Evolutionary conservation across 2,113 vertebrate genomes (phyloP).

Genomic region (Caretta caretta): DNA sequence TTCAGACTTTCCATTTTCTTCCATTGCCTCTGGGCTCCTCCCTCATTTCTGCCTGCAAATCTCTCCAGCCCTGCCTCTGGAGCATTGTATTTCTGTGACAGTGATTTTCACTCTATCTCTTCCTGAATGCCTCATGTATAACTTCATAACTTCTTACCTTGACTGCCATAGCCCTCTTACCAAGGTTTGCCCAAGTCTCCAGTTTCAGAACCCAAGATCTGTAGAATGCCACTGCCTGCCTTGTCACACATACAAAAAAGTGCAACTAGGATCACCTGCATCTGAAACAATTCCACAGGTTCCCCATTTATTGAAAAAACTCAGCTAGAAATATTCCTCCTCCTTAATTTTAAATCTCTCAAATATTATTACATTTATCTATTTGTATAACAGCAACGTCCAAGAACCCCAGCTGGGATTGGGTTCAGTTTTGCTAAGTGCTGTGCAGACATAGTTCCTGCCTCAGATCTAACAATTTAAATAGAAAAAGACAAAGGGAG

Average conservation of each 20-base stretch:
- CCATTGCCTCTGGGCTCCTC: background rate
- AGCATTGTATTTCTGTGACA: background rate
- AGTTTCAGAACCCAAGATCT: background rate
- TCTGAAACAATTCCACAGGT: too few species aligned
- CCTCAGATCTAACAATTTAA: too few species aligned
- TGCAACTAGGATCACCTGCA: too few species aligned
- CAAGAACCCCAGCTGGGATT: background rate
- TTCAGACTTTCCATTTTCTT: background rate
- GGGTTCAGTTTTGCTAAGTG: background rate
- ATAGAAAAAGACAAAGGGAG: background rate
- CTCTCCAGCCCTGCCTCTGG: background rate
- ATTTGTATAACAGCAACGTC: background rate
- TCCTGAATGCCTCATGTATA: background rate
- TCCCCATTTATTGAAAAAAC: background rate
- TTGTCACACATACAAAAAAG: too few species aligned
- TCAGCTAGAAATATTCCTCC: background rate
- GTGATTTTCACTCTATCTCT: background rate
- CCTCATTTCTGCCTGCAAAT: background rate
- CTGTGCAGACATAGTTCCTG: background rate
- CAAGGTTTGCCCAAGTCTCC: background rate
- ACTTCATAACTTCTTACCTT: background rate
- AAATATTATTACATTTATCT: background rate
- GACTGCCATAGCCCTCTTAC: background rate
- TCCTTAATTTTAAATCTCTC: background rate
- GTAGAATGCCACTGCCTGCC: background rate